phyloP scores from a whole-genome alignment of 2,113 vertebrate genomes.

The Andinoacara biseriatus region DNA sequence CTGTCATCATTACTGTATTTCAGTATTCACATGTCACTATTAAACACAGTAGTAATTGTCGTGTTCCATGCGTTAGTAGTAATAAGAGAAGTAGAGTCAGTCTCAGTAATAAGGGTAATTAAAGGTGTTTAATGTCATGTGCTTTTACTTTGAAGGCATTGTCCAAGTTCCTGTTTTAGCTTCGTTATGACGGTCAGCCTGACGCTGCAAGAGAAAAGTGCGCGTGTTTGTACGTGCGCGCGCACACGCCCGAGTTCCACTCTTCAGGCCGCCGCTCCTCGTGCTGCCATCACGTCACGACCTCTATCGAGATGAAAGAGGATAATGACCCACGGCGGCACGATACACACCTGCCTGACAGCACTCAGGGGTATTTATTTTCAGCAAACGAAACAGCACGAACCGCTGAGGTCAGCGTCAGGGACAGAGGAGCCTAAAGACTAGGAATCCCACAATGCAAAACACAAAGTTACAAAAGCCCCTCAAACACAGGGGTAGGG shows the following conservation, averaged over 20 bases:
- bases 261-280: not conserved
- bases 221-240: not conserved
- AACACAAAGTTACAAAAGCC: not conserved
- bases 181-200: not conserved
- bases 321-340: not conserved
- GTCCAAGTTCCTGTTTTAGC: not conserved
- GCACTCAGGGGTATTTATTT: not conserved
- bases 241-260: not conserved
- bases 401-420: not conserved
- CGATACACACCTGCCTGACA: not conserved
- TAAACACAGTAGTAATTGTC: not conserved
- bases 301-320: not conserved
- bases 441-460: too few relatives aligned
- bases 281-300: conserved; percentile 20
- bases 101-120: not conserved
- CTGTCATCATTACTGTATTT: not conserved
- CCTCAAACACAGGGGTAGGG: not conserved
- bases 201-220: not conserved
- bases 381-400: not conserved
- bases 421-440: not conserved
- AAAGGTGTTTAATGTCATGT: not conserved
- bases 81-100: not conserved
- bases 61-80: not conserved
- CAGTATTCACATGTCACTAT: not conserved
- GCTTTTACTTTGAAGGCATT: conserved; percentile 20